Conservation (phyloP, 2,888 invertebrate species). For the Odiellus spinosus region DNA sequence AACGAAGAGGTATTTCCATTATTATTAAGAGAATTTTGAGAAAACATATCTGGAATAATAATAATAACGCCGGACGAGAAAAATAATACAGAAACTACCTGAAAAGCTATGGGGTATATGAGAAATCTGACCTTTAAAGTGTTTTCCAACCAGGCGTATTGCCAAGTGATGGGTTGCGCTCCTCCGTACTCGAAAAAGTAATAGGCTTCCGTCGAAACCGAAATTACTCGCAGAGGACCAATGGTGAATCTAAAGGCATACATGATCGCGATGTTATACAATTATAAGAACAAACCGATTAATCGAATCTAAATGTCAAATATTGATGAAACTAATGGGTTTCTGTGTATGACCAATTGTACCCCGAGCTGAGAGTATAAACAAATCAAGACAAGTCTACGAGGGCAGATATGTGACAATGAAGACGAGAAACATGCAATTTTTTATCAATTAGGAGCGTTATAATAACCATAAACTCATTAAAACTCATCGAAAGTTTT, state of each 20-base stretch:
- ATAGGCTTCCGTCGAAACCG: constrained; percentile 21
- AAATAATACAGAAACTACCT: no score
- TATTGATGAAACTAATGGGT: no score
- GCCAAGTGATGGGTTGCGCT: constrained; percentile 14
- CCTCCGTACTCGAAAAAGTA: constrained; percentile 16
- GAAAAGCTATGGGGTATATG: no score
- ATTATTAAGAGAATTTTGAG: no score
- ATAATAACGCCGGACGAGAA: no score
- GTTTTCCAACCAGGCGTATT: constrained; percentile 29
- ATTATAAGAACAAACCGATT: background rate
- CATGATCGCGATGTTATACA: background rate
- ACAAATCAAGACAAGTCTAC: no score
- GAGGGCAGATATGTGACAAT: background rate
- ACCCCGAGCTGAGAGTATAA: no score
- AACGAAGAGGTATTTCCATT: no score
- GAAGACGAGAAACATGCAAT: background rate
- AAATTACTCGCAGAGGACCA: constrained; percentile 28
- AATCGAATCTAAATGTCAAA: no score
- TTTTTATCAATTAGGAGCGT: background rate
- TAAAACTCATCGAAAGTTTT: no score
- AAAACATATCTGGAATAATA: no score
- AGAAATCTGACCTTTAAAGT: constrained; percentile 31
- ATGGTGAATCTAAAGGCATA: constrained; percentile 17
- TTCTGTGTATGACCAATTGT: no score
- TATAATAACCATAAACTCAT: background rate